Percentiles rank a stretch among this genome's conserved stretches.
phyloP scores from a whole-genome alignment of 2,888 invertebrate genomes.

The Neoascia interrupta region DNA sequence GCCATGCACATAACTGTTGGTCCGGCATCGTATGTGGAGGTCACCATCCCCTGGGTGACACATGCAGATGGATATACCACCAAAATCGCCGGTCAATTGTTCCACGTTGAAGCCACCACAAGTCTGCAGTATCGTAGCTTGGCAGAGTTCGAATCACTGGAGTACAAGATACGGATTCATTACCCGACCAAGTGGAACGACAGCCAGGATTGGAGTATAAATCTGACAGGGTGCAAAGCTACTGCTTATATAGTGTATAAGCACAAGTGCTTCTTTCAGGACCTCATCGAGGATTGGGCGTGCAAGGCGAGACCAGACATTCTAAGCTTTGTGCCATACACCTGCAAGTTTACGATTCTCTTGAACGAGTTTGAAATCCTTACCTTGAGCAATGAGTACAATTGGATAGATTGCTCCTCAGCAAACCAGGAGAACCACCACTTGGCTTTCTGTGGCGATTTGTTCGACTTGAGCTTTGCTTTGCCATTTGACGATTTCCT shows the following conservation, averaged over 20 bases:
- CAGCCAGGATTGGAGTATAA: constrained; percentile 95
- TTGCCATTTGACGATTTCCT: constrained; percentile 96
- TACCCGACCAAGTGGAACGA: constrained; percentile 98
- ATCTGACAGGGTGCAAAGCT: constrained; percentile 96
- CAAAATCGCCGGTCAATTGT: constrained; percentile 94
- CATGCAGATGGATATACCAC: constrained; percentile 92
- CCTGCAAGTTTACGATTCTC: constrained; percentile 94
- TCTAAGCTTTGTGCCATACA: constrained; percentile 96
- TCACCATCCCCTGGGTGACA: constrained; percentile 97
- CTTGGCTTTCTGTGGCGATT: constrained; percentile 95
- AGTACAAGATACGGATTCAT: constrained; percentile 89
- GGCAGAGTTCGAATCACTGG: constrained; percentile 95
- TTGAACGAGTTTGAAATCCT: constrained; percentile 97
- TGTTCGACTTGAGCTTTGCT: constrained; percentile 95
- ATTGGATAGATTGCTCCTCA: constrained; percentile 99
- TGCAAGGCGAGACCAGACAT: constrained; percentile 96
- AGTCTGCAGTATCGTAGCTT: constrained; percentile 96
- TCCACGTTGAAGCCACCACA: constrained; percentile 97
- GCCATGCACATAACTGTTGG: constrained; percentile 97
- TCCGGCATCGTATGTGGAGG: constrained; percentile 96
- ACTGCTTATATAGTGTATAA: constrained; percentile 95
- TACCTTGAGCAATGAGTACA: constrained; percentile 96
- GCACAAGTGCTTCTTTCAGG: constrained; percentile 98
- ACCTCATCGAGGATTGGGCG: constrained; percentile 98
- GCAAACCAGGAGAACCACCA: constrained; percentile 97